Evolutionary conservation across 2,113 vertebrate species (phyloP), one percentile per base, ranked within the genome.

Genomic region (Malurus elegans): DNA sequence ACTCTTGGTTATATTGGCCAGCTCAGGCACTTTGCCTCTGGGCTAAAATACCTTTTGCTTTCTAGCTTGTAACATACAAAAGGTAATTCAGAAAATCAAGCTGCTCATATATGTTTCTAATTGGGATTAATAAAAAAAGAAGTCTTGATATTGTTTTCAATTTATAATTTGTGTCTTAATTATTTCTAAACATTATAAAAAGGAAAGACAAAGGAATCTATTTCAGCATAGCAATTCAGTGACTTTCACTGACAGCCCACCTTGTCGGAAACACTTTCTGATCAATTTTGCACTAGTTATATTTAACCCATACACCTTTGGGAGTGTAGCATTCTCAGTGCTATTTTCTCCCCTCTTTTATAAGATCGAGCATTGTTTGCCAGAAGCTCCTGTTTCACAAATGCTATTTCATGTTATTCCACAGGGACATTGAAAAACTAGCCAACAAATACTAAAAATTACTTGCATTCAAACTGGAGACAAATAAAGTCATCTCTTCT

Each of bases 351-450:
- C 42, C 14, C 19, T 28, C 28, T 79, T 89, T 79, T 88, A 53
- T 23, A 75, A 65, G 66, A 75, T 3, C 45, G 53, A 57, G 16
- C 17, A 50, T 38, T 87, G 51, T 91, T 95, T 91, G 64, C 62
- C 60, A 87, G 81, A 83, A 79, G 51, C 24, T 96, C 26, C 24
- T 66, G 23, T 90, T 96, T 93, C 93, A 88, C 45, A 88, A 88
- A 74, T 31, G n/a, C 18, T 71, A 70, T 92, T 95, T 78, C 28
- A 24, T 54, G 50, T 73, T 92, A 60, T 93, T 79, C 83, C 71
- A 57, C 8, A 36, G 56, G 38, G 36, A 85, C 34, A 76, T 2
- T 71, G 82, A 82, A 80, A 96, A 91, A 70, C 17, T 36, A 91
- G 21, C 14, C 71, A 87, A 82, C 58, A 90, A 88, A 76, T 61